phyloP scores from a whole-genome alignment of 2,888 invertebrate genomes.

The Apeira syringaria region DNA sequence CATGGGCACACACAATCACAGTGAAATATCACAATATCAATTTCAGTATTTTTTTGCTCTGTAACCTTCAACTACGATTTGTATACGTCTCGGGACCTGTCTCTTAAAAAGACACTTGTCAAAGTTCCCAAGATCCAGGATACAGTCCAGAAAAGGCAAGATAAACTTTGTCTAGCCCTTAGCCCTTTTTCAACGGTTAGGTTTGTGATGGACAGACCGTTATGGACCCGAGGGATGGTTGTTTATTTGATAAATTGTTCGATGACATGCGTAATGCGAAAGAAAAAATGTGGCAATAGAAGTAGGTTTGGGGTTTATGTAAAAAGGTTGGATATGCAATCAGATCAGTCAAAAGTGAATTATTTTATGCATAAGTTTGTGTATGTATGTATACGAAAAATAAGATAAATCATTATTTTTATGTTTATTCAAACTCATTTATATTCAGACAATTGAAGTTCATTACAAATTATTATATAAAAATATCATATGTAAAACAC shows the following conservation, averaged over 20 bases:
- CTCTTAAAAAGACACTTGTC: not conserved
- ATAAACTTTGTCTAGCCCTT: constrained; percentile 20
- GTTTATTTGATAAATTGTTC: constrained; percentile 32
- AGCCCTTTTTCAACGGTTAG: constrained; percentile 23
- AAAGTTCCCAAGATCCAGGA: constrained; percentile 11
- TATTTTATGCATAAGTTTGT: too few species aligned
- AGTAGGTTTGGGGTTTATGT: constrained; percentile 1
- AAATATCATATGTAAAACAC: too few species aligned
- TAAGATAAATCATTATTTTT: too few species aligned
- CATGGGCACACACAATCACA: too few species aligned
- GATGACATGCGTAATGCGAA: constrained; percentile 9
- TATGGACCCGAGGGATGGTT: constrained; percentile 22
- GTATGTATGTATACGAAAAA: too few species aligned
- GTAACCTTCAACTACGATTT: not conserved
- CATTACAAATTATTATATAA: too few species aligned
- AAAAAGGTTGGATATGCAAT: too few species aligned
- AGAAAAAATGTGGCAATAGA: constrained; percentile 1
- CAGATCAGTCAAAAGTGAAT: too few species aligned
- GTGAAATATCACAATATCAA: too few species aligned
- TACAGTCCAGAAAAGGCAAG: constrained; percentile 17
- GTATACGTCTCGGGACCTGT: not conserved
- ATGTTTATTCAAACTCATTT: too few species aligned
- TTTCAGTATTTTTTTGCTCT: too few species aligned
- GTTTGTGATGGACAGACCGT: constrained; percentile 13
- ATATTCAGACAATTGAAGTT: too few species aligned